Evolutionary conservation across 37 sponge, comb jelly and placozoan species (phyloP), one percentile per base, ranked within the genome.

Genomic region (Oopsacas minuta): DNA sequence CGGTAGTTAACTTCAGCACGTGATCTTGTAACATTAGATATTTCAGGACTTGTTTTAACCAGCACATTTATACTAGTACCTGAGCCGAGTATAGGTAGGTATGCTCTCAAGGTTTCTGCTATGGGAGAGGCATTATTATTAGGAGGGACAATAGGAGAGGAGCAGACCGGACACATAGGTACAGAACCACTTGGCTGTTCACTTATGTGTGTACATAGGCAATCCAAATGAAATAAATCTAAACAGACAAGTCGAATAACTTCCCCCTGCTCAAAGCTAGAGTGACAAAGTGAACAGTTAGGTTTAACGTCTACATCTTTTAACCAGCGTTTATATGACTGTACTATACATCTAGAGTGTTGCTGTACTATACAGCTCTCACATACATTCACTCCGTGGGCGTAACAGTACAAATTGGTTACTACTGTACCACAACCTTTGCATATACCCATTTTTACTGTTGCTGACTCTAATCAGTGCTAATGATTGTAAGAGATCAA

Each of bases 361-460:
- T 90, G 83, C 28, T 82, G 52, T 8, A 92, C 88, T 82, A 96
- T 90, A 46, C 97, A 96, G 87, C 89, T 85, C 82, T 96, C 97
- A 84, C 97, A 96, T 36, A 96, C 97, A 85, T 96, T 96, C 81
- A 96, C 94, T 22, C 87, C 85, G 52, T 94, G 94, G 36, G 91
- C 97, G 52, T 92, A 96, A 52, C 97, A 96, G 87, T 94, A 96
- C 28, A 96, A 87, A 86, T 88, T 96, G 1, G 97, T 96, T 37
- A 96, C 97, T 39, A 87, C 88, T 61, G 86, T 87, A 81, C 92
- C 91, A 0, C 92, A 93, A 81, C 97, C 94, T 87, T 94, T 96
- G 83, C 97, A 96, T 7, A 96, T 86, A 1, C 97, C 97, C 97
- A 96, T 96, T 23, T 52, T 51, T n/a, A n/a, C n/a, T n/a, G n/a